Evolutionary conservation across 2,888 invertebrate genomes (phyloP).

Genomic region (Taphrorychus bicolor): DNA sequence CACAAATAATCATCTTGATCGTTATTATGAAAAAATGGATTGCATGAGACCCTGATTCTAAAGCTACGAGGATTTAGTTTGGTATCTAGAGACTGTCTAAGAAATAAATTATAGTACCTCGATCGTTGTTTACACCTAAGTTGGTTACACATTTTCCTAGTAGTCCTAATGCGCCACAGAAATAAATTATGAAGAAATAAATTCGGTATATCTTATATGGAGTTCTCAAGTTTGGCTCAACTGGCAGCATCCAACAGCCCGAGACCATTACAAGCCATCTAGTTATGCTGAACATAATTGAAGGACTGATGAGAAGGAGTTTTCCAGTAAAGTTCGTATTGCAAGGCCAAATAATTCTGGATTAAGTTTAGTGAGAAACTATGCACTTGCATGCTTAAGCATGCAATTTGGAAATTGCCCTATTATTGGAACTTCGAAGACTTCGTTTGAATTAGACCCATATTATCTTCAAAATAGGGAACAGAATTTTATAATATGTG

Average conservation of each 20-base stretch:
- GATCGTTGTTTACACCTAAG: slow-evolving; percentile 2
- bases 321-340: no score
- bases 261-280: neutral
- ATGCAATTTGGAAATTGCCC: no score
- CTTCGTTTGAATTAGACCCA: no score
- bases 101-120: neutral
- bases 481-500: no score
- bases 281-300: neutral
- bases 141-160: neutral
- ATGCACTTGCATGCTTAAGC: no score
- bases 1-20: neutral
- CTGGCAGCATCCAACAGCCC: neutral
- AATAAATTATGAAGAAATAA: neutral
- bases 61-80: neutral
- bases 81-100: neutral
- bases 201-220: neutral
- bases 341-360: no score
- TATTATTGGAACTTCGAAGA: no score
- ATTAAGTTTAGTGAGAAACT: no score
- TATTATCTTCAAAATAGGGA: no score
- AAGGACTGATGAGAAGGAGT: no score
- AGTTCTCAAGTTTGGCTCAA: neutral
- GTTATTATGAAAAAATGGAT: neutral
- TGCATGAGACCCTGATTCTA: neutral
- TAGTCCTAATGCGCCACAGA: neutral